Base-by-base conservation (phyloP, 1,140 invertebrate genomes). In the Drosophila ercepeae region DNA sequence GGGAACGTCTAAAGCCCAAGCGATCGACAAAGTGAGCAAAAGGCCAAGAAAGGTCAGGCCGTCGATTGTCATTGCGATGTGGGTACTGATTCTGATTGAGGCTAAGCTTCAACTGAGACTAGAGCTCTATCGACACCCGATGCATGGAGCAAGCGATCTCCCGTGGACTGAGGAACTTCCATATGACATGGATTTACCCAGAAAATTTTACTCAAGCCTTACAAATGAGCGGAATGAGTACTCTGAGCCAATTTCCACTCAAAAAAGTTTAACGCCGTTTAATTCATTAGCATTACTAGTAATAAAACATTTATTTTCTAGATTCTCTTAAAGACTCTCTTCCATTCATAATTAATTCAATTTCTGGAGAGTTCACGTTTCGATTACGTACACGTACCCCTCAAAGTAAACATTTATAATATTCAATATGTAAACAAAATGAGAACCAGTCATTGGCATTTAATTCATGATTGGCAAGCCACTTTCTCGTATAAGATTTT, bases 31-130 rank as follows among this genome's bases (percentile, higher is more conserved):
- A 21, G 23, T 46, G 18, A 75, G 39, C 41, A 41, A 60, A 58
- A 84, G 46, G 41, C 45, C 53, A 8, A 84, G 25, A 27, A 63
- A 34, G 11, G 55, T 32, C 29, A 73, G 13, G 27, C 21, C 27
- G 13, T 13, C 25, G 29, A 42, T 54, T 19, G 27, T 42, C 78
- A 83, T 83, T 74, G 55, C 51, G 53, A 14, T 23, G 13, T 18
- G 9, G 21, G 58, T 65, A 75, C 75, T 64, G 61, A 60, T 51
- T 54, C 51, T 54, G 60, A 61, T 69, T 57, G 58, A 23, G 21
- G 41, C 46, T 36, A 11, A 45, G 18, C 46, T 59, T 59, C 54
- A 55, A 84, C 79, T 84, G 61, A 64, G 27, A 29, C 14, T 18
- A 4, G 29, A 32, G 29, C 11, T 11, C 29, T 4, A n/a, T 4